Percentiles rank a stretch among this genome's conserved stretches.
These are phyloP conservation scores for Oryzias celebensis DNA, from an alignment of 2,113 vertebrate genomes.

Conservation along the genomic window DNA sequence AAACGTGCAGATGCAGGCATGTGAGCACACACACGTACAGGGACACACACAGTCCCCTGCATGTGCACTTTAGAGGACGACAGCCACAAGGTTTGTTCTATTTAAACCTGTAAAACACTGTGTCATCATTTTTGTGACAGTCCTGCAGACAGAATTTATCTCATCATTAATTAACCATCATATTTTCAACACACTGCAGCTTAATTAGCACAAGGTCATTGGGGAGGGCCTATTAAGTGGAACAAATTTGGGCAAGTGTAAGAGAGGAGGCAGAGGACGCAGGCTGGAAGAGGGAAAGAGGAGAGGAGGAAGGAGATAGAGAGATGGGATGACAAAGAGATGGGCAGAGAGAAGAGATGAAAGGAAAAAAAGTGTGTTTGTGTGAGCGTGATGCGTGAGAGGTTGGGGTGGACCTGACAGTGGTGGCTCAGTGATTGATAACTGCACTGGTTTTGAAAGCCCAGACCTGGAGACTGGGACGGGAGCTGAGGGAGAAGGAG, in stretches of 20 bases:
- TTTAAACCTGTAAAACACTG: conserved; percentile 97
- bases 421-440: conserved; percentile 93
- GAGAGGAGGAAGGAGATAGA: conserved; percentile 10
- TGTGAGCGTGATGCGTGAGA: conserved; percentile 66
- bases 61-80: conserved; percentile 66
- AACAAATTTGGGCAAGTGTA: conserved; percentile 99
- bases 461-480: conserved; percentile 90
- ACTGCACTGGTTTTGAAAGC: conserved; percentile 91
- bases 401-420: conserved; percentile 88
- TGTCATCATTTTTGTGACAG: conserved; percentile 99
- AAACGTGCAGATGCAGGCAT: conserved; percentile 2
- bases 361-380: conserved; percentile 15
- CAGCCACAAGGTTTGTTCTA: conserved; percentile 89
- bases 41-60: conserved; percentile 9
- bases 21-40: background rate
- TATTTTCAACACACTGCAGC: conserved; percentile 98
- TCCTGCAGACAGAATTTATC: conserved; percentile 98
- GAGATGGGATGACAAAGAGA: conserved; percentile 38
- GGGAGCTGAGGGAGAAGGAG: conserved; percentile 83
- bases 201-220: conserved; percentile 99
- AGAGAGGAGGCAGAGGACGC: conserved; percentile 76
- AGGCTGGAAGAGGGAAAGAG: conserved; percentile 22
- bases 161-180: conserved; percentile 99
- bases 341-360: conserved; percentile 18
- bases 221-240: conserved; percentile 99